phyloP scores from a whole-genome alignment of 2,797 vertebrate species.

The Dendrocincla tyrannina region DNA sequence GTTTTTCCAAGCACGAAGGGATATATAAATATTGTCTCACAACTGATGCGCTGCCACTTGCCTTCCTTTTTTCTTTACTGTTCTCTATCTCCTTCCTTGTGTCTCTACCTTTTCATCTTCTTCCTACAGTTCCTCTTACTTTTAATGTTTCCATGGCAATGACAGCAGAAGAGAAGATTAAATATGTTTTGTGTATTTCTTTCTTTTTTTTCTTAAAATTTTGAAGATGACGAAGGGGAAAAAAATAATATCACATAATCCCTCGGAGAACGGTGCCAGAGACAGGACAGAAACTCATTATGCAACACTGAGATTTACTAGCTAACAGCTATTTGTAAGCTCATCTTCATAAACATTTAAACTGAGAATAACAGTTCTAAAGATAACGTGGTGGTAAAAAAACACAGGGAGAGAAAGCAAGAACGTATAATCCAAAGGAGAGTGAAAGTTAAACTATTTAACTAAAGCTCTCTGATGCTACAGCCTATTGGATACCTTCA shows the following conservation, averaged over 20 bases:
- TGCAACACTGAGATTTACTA: neutral
- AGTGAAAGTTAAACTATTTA: neutral
- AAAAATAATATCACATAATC: neutral
- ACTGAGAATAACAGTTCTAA: neutral
- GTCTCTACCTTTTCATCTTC: slow-evolving; percentile 24
- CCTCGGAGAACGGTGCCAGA: neutral
- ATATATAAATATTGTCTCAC: neutral
- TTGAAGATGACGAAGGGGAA: neutral
- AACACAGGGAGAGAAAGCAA: neutral
- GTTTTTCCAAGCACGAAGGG: neutral
- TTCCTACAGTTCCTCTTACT: slow-evolving; percentile 26
- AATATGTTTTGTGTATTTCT: slow-evolving; percentile 3
- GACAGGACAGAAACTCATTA: neutral
- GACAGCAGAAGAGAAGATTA: slow-evolving; percentile 30
- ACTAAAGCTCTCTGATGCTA: neutral
- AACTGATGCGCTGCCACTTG: neutral
- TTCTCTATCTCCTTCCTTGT: neutral
- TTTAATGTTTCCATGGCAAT: slow-evolving; percentile 63
- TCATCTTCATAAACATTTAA: neutral
- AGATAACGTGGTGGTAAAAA: neutral
- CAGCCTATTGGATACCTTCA: neutral
- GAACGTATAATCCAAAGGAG: neutral
- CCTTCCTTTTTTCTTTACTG: neutral
- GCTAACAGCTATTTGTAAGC: slow-evolving; percentile 23
- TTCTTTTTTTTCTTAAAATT: neutral